Conservation (phyloP, 2,888 invertebrate genomes). For the Machimus rusticus region DNA sequence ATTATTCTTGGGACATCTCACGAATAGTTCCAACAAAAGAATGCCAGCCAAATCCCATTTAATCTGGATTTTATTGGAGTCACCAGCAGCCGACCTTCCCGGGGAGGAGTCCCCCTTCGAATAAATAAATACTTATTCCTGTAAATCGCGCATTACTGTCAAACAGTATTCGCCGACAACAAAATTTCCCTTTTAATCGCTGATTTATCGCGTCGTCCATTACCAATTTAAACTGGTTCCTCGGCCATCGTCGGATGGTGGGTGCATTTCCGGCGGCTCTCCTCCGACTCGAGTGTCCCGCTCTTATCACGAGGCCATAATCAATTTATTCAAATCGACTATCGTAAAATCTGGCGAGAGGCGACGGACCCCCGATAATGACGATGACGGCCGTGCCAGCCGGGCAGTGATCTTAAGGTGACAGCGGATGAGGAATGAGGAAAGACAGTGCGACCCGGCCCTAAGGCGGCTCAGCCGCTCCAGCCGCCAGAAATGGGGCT, state of each 20-base stretch:
- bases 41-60: neutral
- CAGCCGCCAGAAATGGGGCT: neutral
- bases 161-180: slow-evolving; percentile 6
- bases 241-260: neutral
- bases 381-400: neutral
- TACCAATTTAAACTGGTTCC: slow-evolving; percentile 34
- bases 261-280: slow-evolving; percentile 40
- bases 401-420: neutral
- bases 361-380: neutral
- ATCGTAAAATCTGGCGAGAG: slow-evolving; percentile 32
- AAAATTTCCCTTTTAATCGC: slow-evolving; percentile 18
- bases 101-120: neutral
- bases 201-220: slow-evolving; percentile 31
- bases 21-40: neutral
- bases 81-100: neutral
- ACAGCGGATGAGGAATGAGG: neutral
- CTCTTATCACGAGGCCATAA: slow-evolving; percentile 4
- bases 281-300: neutral
- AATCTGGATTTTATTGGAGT: neutral
- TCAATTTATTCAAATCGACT: slow-evolving; percentile 41
- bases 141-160: slow-evolving; percentile 31
- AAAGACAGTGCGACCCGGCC: neutral
- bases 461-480: neutral
- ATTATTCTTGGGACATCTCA: neutral
- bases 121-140: slow-evolving; percentile 32